These are phyloP conservation scores for Myiotriccus ornatus DNA, from an alignment of 2,797 vertebrate species.

Conservation along the genomic window DNA sequence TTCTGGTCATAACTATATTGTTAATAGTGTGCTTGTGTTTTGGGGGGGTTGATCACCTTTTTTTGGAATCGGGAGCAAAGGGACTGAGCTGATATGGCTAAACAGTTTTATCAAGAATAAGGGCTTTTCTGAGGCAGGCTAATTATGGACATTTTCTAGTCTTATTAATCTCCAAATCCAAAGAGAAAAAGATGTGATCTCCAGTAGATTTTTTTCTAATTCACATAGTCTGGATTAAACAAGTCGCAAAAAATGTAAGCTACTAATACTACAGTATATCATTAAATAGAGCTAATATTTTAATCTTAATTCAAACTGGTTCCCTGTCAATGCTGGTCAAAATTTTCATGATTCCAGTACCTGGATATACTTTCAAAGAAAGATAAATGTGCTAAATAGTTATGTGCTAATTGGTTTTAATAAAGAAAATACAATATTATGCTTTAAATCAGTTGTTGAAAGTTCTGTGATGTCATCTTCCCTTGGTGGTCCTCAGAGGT, in stretches of 20 bases:
- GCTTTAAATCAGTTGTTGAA: background rate
- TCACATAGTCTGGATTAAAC: background rate
- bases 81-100: background rate
- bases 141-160: background rate
- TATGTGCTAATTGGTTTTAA: background rate
- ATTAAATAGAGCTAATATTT: background rate
- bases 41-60: background rate
- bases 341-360: background rate
- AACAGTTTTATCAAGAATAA: background rate
- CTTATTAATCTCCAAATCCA: background rate
- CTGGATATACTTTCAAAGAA: background rate
- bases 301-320: background rate
- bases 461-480: background rate
- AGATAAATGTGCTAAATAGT: background rate
- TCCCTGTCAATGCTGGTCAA: background rate
- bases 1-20: background rate
- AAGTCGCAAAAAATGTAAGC: background rate
- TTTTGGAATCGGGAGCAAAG: background rate
- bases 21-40: background rate
- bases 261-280: background rate
- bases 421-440: background rate
- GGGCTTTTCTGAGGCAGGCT: background rate
- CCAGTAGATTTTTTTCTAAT: background rate
- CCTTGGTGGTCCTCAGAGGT: background rate
- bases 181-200: background rate